Evolutionary conservation across 2,113 vertebrate species (phyloP), one percentile per base, ranked within the genome.

Genomic region (Zapus hudsonius): DNA sequence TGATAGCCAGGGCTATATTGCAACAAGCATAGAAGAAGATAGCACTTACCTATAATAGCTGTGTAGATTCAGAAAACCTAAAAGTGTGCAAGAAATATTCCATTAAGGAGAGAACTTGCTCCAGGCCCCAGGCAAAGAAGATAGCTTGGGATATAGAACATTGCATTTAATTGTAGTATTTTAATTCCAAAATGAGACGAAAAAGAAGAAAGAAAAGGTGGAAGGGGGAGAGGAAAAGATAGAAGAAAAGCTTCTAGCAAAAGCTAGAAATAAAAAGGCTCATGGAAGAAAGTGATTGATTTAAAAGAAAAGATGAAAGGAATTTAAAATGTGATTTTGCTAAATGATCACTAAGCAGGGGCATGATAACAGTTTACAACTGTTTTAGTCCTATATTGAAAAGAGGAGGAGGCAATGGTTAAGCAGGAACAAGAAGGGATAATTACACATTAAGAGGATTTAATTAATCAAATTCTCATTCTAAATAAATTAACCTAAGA

Each of bases 231-330:
- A 23, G 12, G 25, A 13, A 7, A 44, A 47, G 2, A 23, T 29
- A 33, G 7, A 44, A 27, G 9, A 12, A 20, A 88, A 38, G 29
- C 75, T 63, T 91, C 57, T 13, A 72, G 13, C 40, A 89, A 92
- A 83, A 44, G 92, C 44, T 57, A 73, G 36, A 69, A 95, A 76
- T n/a, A 82, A 52, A 87, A 92, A 73, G 55, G 73, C 76, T 80
- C 59, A 31, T 57, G 31, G 55, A 93, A 89, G 66, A 84, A 81
- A 92, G 38, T n/a, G 29, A 95, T 57, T 94, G 67, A 92, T 81
- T 95, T 89, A 93, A 23, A 92, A 90, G 40, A 92, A 92, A 92
- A 96, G 40, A 86, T 94, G 44, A 95, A 95, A 95, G 64, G 27
- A 92, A 92, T 91, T 93, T 95, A 90, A 93, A 93, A 90, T 91